Percentiles rank a stretch among this genome's conserved stretches.
phyloP scores from a whole-genome alignment of 1,140 invertebrate genomes.

The Pantala flavescens region DNA sequence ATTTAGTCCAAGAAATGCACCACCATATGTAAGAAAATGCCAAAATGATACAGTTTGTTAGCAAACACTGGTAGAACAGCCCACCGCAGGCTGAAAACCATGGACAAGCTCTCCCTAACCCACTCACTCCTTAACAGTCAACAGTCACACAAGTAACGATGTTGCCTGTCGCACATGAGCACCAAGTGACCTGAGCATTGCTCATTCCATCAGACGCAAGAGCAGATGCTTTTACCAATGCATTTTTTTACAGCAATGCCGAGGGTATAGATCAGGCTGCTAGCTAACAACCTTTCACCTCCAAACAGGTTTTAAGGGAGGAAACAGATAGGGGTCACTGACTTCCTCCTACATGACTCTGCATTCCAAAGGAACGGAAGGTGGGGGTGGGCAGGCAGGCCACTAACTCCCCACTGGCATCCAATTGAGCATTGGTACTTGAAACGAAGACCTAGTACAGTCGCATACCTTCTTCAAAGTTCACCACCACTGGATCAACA shows the following conservation, averaged over 20 bases:
- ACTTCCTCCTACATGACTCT: neutral
- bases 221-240: neutral
- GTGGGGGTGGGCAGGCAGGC: neutral
- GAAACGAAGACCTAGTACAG: constrained; percentile 44
- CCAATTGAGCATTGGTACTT: constrained; percentile 4
- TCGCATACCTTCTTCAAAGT: constrained; percentile 68
- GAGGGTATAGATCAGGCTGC: too few relatives aligned
- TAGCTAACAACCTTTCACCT: neutral
- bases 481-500: constrained; percentile 57
- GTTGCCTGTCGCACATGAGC: neutral
- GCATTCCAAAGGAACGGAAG: neutral
- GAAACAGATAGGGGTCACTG: neutral
- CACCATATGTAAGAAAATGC: too few relatives aligned
- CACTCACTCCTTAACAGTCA: neutral
- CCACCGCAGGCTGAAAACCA: too few relatives aligned
- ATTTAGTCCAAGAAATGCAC: too few relatives aligned
- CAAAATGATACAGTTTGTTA: too few relatives aligned
- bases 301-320: neutral
- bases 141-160: neutral
- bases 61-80: too few relatives aligned
- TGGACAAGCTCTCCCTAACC: neutral
- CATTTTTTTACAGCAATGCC: too few relatives aligned
- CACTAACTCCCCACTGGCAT: neutral
- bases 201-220: neutral
- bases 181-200: neutral